Percentiles rank a stretch among this genome's conserved stretches.
Evolutionary conservation across 2,797 vertebrate species (phyloP).

Genomic region (Brachyrhaphis roseni): DNA sequence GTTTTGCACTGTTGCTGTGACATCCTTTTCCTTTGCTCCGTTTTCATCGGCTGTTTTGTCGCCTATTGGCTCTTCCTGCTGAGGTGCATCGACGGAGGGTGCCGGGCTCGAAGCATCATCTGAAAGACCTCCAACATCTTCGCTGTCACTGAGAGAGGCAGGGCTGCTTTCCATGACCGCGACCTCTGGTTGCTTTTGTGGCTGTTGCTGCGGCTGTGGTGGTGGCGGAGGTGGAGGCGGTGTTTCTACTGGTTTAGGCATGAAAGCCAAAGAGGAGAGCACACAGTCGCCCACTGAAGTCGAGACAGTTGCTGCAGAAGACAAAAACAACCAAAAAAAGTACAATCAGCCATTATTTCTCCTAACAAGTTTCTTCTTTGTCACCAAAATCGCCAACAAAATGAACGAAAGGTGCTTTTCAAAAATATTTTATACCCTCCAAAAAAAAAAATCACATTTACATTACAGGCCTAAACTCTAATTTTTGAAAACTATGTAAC

Average conservation of each 20-base stretch:
- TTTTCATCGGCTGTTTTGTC: conserved; percentile 9
- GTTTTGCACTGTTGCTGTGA: neutral
- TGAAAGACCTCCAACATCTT: conserved; percentile 62
- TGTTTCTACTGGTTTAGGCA: conserved; percentile 46
- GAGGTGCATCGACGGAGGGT: conserved; percentile 1
- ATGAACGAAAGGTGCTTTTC: neutral
- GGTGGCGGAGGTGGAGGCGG: conserved; percentile 20
- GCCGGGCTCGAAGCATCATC: conserved; percentile 50
- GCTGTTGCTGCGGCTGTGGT: conserved; percentile 26
- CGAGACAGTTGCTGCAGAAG: conserved; percentile 71
- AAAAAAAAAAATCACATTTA: neutral
- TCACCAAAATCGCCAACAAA: neutral
- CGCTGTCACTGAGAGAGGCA: conserved; percentile 47
- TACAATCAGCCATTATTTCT: neutral
- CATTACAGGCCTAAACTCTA: neutral
- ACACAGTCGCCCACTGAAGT: conserved; percentile 76
- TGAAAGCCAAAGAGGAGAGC: conserved; percentile 69
- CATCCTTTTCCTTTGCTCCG: conserved; percentile 30
- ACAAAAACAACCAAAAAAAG: neutral
- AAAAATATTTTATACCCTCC: neutral
- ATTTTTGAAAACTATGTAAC: neutral
- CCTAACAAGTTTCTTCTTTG: neutral
- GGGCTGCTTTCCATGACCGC: conserved; percentile 28
- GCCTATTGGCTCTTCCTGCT: conserved; percentile 5
- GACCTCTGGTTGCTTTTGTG: conserved; percentile 39